These are phyloP conservation scores for Melolontha melolontha DNA, from an alignment of 2,888 invertebrate genomes.

Conservation along the genomic window DNA sequence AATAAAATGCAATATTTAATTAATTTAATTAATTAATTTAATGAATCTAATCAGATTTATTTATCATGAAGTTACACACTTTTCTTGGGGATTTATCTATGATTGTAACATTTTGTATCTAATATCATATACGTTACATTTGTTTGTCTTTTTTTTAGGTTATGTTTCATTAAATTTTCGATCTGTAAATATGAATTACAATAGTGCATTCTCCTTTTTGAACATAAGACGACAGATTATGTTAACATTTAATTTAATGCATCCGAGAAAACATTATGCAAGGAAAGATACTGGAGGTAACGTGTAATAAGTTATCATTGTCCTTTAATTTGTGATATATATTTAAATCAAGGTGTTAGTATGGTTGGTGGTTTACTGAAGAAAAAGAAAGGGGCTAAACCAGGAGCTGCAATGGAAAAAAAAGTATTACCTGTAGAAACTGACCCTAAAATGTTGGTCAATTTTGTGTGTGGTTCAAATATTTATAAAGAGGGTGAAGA, in stretches of 20 bases:
- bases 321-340: slow-evolving; percentile 1
- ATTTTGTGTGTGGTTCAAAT: slow-evolving; percentile 88
- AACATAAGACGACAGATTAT: slow-evolving; percentile 27
- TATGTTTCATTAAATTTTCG: slow-evolving; percentile 8
- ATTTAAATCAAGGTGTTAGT: slow-evolving; percentile 57
- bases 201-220: slow-evolving; percentile 19
- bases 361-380: slow-evolving; percentile 65
- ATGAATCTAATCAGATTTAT: too few species aligned
- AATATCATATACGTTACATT: too few species aligned
- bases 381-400: slow-evolving; percentile 74
- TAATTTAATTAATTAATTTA: too few species aligned
- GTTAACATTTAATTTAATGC: slow-evolving; percentile 20
- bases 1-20: too few species aligned
- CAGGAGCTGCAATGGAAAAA: slow-evolving; percentile 76
- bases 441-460: slow-evolving; percentile 81
- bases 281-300: slow-evolving; percentile 47
- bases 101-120: too few species aligned
- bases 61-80: too few species aligned
- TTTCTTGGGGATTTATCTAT: too few species aligned
- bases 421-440: slow-evolving; percentile 85
- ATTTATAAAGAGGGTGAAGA: slow-evolving; percentile 84
- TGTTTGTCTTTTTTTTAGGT: too few species aligned
- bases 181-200: slow-evolving; percentile 23
- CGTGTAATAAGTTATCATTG: background rate
- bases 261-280: slow-evolving; percentile 44